Evolutionary conservation across 1,140 invertebrate genomes (phyloP).

Genomic region (Halictus rubicundus): DNA sequence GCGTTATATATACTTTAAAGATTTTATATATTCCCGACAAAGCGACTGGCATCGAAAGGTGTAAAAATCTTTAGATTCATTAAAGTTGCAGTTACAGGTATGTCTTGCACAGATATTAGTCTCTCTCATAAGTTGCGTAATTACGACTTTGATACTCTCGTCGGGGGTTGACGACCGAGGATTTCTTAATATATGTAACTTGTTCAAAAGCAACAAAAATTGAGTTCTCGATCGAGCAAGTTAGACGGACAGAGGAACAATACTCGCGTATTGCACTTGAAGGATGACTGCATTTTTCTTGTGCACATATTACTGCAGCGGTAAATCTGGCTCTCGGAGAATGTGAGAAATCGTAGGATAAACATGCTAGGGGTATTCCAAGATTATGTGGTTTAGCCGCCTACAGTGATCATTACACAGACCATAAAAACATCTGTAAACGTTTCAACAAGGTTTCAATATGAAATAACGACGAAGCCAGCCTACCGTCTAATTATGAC

Average conservation of each 20-base stretch:
- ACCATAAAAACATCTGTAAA: constrained; percentile 31
- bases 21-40: no score
- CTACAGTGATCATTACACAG: constrained; percentile 24
- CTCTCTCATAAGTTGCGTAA: no score
- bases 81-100: no score
- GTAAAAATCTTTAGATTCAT: no score
- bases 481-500: not conserved
- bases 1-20: no score
- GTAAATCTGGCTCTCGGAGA: constrained; percentile 42
- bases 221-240: no score
- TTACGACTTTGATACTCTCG: no score
- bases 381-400: constrained; percentile 38
- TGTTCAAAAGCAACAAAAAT: no score
- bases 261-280: constrained; percentile 48
- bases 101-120: no score
- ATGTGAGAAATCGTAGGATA: constrained; percentile 51
- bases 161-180: no score
- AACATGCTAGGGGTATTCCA: constrained; percentile 39
- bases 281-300: constrained; percentile 60
- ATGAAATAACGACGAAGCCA: not conserved
- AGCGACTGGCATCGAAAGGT: no score
- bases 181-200: no score
- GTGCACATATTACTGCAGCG: constrained; percentile 39
- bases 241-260: constrained; percentile 48
- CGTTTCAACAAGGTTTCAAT: not conserved